A percentile compares a stretch with the other conserved stretches of the same genome.
Conservation (phyloP, 2,888 invertebrate species). For the Synergus gifuensis region DNA sequence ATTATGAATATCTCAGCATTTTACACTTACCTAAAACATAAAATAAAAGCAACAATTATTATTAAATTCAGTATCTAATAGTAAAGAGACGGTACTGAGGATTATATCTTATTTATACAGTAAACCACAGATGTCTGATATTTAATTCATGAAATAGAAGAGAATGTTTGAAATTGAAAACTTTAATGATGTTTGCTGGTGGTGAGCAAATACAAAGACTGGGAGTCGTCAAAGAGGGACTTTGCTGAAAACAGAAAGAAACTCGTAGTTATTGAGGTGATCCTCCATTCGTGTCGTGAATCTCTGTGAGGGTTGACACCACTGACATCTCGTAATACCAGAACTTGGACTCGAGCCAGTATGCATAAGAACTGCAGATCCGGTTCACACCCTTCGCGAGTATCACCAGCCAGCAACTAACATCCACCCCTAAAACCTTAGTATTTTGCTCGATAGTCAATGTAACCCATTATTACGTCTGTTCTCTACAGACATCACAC, state of each 20-base stretch:
- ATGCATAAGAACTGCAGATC: constrained; percentile 75
- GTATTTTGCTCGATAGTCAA: constrained; percentile 26
- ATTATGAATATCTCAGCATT: not conserved
- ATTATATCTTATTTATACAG: not conserved
- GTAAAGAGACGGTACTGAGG: no score
- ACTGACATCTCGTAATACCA: constrained; percentile 73
- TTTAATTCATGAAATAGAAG: not conserved
- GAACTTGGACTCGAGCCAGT: constrained; percentile 72
- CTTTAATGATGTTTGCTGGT: constrained; percentile 33
- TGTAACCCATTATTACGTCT: not conserved
- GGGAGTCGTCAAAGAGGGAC: constrained; percentile 36
- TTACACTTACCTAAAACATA: not conserved
- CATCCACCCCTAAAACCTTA: constrained; percentile 18
- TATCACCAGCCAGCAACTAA: constrained; percentile 34
- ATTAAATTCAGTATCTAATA: not conserved
- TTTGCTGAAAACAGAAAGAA: constrained; percentile 44
- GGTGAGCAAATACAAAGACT: constrained; percentile 5
- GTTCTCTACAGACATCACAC: constrained; percentile 11
- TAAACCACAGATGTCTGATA: not conserved
- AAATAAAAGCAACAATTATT: not conserved
- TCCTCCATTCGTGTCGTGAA: constrained; percentile 61
- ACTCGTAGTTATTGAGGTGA: constrained; percentile 44
- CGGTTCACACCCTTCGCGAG: constrained; percentile 59
- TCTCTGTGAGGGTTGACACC: constrained; percentile 64
- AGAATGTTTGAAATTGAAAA: constrained; percentile 2